Conservation (phyloP, 1,140 invertebrate genomes). For the Agrypnia vestita region DNA sequence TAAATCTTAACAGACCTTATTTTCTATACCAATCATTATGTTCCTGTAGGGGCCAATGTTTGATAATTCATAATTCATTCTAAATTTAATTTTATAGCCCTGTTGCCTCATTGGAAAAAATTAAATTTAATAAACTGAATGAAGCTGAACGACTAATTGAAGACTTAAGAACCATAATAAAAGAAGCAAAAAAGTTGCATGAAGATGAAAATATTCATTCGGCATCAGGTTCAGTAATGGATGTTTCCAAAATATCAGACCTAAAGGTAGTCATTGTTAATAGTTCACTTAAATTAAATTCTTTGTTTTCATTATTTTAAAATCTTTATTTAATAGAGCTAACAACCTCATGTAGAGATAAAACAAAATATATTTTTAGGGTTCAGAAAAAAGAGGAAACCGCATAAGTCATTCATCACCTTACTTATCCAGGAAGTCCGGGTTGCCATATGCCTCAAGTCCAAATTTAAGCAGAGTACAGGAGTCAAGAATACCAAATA, state of each 20-base stretch:
- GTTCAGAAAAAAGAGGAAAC: conserved; percentile 9
- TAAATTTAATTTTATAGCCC: conserved; percentile 43
- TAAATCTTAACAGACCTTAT: too few species aligned
- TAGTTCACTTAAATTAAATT: conserved; percentile 1
- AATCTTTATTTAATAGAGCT: not conserved
- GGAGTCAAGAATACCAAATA: conserved; percentile 3
- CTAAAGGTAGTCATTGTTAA: conserved; percentile 32
- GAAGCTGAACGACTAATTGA: conserved; percentile 48
- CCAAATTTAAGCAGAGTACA: conserved; percentile 48
- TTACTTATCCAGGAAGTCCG: conserved; percentile 39
- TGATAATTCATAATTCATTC: conserved; percentile 5
- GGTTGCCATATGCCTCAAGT: conserved; percentile 52
- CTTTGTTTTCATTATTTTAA: not conserved
- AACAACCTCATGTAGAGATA: not conserved
- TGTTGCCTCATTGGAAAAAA: conserved; percentile 15
- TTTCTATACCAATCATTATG: too few species aligned
- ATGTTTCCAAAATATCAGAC: conserved; percentile 55
- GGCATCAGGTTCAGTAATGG: conserved; percentile 22
- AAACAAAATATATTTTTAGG: conserved; percentile 6
- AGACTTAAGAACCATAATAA: conserved; percentile 35
- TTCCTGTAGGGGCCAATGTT: not conserved
- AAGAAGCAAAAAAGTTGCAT: conserved; percentile 45
- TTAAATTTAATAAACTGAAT: conserved; percentile 43
- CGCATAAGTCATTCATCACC: conserved; percentile 34
- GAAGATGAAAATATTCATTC: conserved; percentile 30